Evolutionary conservation across 2,797 vertebrate genomes (phyloP).

Genomic region (Ciconia nigra): DNA sequence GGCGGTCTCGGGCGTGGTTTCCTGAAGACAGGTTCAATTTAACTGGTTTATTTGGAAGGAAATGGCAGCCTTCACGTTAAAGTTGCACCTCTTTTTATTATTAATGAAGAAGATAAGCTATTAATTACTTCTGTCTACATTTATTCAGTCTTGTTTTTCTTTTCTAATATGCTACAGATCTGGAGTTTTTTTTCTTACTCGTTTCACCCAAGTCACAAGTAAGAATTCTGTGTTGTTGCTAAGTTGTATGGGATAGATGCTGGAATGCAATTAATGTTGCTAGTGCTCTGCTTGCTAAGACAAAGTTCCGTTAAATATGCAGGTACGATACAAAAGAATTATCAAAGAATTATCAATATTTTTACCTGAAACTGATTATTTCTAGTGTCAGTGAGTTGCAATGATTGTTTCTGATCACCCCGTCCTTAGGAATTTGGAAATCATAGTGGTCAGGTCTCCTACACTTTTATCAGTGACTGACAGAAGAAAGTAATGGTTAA

Average conservation of each 20-base stretch:
- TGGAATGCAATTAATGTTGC: background rate
- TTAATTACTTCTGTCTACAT: fast-evolving
- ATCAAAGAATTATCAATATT: background rate
- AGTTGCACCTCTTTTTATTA: background rate
- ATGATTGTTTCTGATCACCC: background rate
- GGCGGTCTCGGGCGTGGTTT: fast-evolving
- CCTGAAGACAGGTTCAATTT: fast-evolving
- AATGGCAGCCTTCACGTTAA: fast-evolving
- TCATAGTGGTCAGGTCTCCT: background rate
- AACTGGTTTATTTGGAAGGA: background rate
- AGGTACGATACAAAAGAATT: background rate
- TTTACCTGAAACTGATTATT: background rate
- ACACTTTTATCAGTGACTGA: background rate
- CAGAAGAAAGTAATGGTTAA: background rate
- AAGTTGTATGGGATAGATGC: background rate
- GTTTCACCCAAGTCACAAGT: background rate
- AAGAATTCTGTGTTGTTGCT: background rate
- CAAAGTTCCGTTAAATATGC: background rate
- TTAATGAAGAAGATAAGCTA: background rate
- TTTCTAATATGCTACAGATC: background rate
- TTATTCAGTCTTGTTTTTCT: background rate
- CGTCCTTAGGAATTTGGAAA: background rate
- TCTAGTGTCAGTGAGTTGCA: background rate
- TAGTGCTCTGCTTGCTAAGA: background rate
- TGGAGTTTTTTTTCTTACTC: background rate